Evolutionary conservation across 1,140 invertebrate genomes (phyloP).

Genomic region (Platyscapa corneri): DNA sequence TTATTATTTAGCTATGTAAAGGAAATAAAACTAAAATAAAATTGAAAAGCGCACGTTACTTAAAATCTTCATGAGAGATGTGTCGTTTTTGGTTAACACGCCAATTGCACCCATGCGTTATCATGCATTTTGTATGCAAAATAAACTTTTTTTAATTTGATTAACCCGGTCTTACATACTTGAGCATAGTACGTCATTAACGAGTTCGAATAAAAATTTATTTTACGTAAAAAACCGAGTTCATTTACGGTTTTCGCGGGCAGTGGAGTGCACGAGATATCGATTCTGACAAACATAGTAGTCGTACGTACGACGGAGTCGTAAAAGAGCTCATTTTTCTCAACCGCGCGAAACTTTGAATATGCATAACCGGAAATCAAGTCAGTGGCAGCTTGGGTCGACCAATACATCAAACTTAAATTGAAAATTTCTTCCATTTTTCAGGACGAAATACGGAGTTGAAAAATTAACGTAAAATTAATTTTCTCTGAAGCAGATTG

Average conservation of each 20-base stretch:
- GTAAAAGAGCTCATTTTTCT: not conserved
- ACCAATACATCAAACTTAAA: constrained; percentile 12
- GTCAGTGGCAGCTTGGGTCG: not conserved
- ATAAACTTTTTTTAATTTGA: not conserved
- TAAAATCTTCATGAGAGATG: not conserved
- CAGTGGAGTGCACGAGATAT: constrained; percentile 1
- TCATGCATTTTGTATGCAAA: not conserved
- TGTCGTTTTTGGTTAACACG: not conserved
- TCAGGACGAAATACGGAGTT: not conserved
- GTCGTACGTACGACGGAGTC: not conserved
- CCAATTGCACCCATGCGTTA: not conserved
- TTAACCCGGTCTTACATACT: not conserved
- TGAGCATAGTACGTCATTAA: not conserved
- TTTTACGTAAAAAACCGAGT: not conserved
- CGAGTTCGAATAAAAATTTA: constrained; percentile 15
- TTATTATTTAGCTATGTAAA: too few species aligned
- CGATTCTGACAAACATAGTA: constrained; percentile 13
- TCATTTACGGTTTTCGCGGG: not conserved
- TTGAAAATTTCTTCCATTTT: constrained; percentile 41
- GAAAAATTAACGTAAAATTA: constrained; percentile 42
- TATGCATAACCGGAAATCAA: constrained; percentile 32
- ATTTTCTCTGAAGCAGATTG: not conserved
- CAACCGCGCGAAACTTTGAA: not conserved
- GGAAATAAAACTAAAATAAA: not conserved
- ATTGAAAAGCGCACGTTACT: not conserved